Conservation (phyloP, 2,888 invertebrate species). For the Lasioglossum lativentre region DNA sequence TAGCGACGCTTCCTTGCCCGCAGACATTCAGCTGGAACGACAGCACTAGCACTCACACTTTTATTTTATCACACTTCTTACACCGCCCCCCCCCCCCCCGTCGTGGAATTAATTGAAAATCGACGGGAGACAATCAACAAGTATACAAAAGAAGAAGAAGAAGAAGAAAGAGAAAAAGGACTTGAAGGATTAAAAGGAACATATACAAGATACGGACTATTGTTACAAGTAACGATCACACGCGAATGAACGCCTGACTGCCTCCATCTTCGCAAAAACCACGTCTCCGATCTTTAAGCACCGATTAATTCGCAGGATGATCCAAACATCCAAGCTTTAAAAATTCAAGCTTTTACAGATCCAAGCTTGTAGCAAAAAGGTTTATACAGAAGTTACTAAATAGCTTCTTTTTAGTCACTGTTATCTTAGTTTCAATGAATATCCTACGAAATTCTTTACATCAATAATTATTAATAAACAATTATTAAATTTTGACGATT, state of each 20-base stretch:
- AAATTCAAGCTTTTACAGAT: not conserved
- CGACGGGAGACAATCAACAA: constrained; percentile 34
- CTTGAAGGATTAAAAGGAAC: constrained; percentile 69
- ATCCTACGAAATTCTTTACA: too few relatives aligned
- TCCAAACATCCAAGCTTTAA: not conserved
- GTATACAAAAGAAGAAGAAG: constrained; percentile 30
- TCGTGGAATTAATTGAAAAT: constrained; percentile 28
- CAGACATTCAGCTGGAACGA: constrained; percentile 33
- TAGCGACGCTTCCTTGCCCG: constrained; percentile 27
- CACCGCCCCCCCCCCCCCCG: constrained; percentile 25
- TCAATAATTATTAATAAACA: too few relatives aligned
- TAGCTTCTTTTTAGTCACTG: not conserved
- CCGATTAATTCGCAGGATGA: not conserved
- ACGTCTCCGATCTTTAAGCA: constrained; percentile 10
- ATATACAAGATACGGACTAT: constrained; percentile 66
- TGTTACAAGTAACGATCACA: constrained; percentile 71
- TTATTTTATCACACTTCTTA: constrained; percentile 61
- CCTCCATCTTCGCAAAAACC: constrained; percentile 52
- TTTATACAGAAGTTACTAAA: not conserved
- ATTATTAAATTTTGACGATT: too few relatives aligned
- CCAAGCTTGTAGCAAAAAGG: too few relatives aligned
- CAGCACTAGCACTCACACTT: constrained; percentile 33
- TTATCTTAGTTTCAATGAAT: too few relatives aligned
- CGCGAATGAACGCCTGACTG: constrained; percentile 57
- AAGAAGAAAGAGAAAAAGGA: constrained; percentile 47